Base-by-base conservation (phyloP, 2,888 invertebrate genomes). In the Lobophora halterata region DNA sequence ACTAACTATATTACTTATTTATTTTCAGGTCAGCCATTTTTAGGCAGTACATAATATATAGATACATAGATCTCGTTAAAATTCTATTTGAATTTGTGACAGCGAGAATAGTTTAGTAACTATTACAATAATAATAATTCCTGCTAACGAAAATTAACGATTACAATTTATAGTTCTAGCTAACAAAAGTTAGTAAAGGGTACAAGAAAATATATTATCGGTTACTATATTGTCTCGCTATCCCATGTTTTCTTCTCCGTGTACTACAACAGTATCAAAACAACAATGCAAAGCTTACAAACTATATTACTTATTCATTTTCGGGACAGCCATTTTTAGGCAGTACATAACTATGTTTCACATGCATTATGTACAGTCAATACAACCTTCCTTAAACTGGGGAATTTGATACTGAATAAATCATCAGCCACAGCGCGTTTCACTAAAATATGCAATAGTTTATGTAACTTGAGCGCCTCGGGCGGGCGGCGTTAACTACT, bases 391-490 rank as follows among this genome's bases (percentile, higher is more conserved):
- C 73, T 35, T 66, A 71, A 71, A 68, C 74, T 72, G 65, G 77
- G 75, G 77, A 79, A 80, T 82, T 79, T 78, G 64, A 67, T 53
- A 52, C 63, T 86, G 82, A 85, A 86, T 86, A 83, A 86, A 79
- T 78, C 68, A 86, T 81, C 61, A 73, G 65, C 58, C 65, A 71
- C 68, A 70, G 73, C 76, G 79, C 72, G 75, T 72, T 67, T 65
- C 66, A 72, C 77, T 86, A 76, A 85, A 86, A 79, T 85, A 86
- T 86, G 80, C 76, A 86, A 71, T 71, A 79, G 79, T 82, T 82
- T 81, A 79, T 83, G 76, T 82, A 79, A 81, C 71, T 85, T 77
- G 74, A 70, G 71, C 79, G 79, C 80, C 81, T 81, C 69, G 62
- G 64, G 69, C 65, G 66, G 65, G 53, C 50, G 64, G 60, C 68